Percentiles rank a stretch among this genome's conserved stretches.
These are phyloP conservation scores for Tachysurus fulvidraco DNA, from an alignment of 2,113 vertebrate genomes.

Conservation along the genomic window DNA sequence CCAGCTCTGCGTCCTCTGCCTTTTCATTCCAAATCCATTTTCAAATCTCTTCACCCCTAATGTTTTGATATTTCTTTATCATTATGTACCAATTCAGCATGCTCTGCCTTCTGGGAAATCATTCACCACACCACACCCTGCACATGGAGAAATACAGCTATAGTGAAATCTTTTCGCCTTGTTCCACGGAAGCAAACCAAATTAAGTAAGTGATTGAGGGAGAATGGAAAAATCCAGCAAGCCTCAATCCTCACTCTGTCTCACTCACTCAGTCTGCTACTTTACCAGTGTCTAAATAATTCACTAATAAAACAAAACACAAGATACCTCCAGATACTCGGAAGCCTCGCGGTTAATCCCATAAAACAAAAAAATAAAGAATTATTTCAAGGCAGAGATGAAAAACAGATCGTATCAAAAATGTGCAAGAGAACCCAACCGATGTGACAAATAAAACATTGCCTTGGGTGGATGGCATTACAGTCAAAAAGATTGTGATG, in stretches of 20 bases:
- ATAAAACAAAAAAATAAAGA: slow-evolving; percentile 74
- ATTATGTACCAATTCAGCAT: slow-evolving; percentile 72
- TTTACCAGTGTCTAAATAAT: slow-evolving; percentile 74
- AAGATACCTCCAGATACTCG: slow-evolving; percentile 75
- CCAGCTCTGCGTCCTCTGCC: slow-evolving; percentile 26
- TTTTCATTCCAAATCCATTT: slow-evolving; percentile 57
- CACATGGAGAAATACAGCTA: slow-evolving; percentile 64
- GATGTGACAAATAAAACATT: slow-evolving; percentile 75
- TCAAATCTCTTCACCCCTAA: slow-evolving; percentile 61
- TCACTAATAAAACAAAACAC: slow-evolving; percentile 80
- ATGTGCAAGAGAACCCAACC: slow-evolving; percentile 74
- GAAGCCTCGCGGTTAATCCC: slow-evolving; percentile 74
- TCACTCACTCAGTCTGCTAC: slow-evolving; percentile 54
- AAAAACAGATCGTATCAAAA: slow-evolving; percentile 79
- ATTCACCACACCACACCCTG: slow-evolving; percentile 58
- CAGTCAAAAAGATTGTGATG: slow-evolving; percentile 67
- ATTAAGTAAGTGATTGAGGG: slow-evolving; percentile 72
- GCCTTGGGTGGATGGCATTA: slow-evolving; percentile 72
- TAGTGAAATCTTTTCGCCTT: slow-evolving; percentile 55
- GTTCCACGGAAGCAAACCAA: slow-evolving; percentile 68
- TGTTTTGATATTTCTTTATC: slow-evolving; percentile 68
- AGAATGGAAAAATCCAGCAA: slow-evolving; percentile 61
- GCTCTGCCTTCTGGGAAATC: slow-evolving; percentile 76
- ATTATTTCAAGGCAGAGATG: slow-evolving; percentile 74
- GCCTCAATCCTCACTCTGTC: slow-evolving; percentile 56